phyloP scores from a whole-genome alignment of 2,113 vertebrate genomes.

The Euleptes europaea region DNA sequence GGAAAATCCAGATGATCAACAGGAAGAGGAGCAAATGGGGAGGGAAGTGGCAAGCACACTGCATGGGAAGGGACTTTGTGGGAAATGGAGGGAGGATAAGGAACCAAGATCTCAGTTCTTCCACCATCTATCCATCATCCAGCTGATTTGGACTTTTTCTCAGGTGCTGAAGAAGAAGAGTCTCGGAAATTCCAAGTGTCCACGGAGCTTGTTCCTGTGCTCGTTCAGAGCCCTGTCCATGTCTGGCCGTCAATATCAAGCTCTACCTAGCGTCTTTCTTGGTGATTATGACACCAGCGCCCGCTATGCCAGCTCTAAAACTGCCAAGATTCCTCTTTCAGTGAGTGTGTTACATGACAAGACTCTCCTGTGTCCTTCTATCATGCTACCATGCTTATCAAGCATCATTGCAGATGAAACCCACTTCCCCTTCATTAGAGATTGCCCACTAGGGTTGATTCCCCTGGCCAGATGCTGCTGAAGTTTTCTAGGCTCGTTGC shows the following conservation, averaged over 20 bases:
- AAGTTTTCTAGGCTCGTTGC: not conserved
- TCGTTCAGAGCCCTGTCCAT: not conserved
- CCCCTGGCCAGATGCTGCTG: not conserved
- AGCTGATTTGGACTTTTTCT: not conserved
- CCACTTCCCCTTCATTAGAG: not conserved
- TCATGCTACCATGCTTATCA: too few species aligned
- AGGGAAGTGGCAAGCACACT: not conserved
- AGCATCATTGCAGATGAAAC: not conserved
- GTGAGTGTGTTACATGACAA: not conserved
- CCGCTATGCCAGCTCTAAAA: not conserved
- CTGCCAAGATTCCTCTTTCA: not conserved
- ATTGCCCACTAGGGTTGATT: not conserved
- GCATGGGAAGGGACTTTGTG: not conserved
- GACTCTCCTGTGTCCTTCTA: not conserved
- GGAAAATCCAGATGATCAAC: too few species aligned
- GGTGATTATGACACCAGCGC: slow-evolving; percentile 9
- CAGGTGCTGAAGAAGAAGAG: slow-evolving; percentile 20
- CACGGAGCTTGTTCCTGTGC: not conserved
- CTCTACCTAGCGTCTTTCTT: slow-evolving; percentile 26
- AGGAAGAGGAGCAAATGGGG: not conserved
- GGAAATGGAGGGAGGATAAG: not conserved
- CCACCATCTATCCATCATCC: not conserved
- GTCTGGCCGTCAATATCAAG: slow-evolving; percentile 8
- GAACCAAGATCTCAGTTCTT: not conserved
- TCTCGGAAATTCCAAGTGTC: not conserved